Conservation (phyloP, 2,888 invertebrate species). For the Byasa hedistus region DNA sequence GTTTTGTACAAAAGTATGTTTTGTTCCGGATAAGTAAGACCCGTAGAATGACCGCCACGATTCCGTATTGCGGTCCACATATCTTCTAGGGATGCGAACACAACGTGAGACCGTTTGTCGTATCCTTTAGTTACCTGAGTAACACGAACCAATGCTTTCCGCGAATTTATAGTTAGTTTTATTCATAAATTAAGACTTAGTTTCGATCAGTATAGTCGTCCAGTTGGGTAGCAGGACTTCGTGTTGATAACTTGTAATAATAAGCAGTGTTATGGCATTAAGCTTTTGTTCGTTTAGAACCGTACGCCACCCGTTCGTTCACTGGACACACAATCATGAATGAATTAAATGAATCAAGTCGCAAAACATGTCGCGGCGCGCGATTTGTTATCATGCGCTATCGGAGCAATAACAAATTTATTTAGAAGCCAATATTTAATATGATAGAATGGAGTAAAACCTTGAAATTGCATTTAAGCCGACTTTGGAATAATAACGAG, state of each 20-base stretch:
- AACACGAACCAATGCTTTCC: not conserved
- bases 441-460: constrained; percentile 47
- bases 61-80: constrained; percentile 8
- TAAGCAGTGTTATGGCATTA: not conserved
- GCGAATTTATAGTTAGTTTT: too few relatives aligned
- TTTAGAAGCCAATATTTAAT: constrained; percentile 54
- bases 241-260: not conserved
- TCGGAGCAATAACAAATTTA: constrained; percentile 53
- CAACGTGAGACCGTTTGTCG: constrained; percentile 10
- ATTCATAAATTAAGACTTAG: too few relatives aligned
- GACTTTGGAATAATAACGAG: constrained; percentile 61
- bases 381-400: constrained; percentile 47
- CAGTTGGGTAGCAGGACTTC: not conserved
- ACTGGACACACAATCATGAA: constrained; percentile 9
- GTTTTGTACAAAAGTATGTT: constrained; percentile 1
- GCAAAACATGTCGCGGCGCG: constrained; percentile 35
- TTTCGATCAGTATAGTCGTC: too few relatives aligned
- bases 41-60: not conserved
- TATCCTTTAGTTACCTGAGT: constrained; percentile 8
- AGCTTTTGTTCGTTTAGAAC: constrained; percentile 2
- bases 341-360: constrained; percentile 38
- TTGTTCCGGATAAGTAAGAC: constrained; percentile 4
- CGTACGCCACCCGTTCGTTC: not conserved
- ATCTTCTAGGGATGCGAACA: constrained; percentile 8
- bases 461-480: constrained; percentile 65